Conservation (phyloP, 2,113 vertebrate genomes). For the Sebastes schlegelii region DNA sequence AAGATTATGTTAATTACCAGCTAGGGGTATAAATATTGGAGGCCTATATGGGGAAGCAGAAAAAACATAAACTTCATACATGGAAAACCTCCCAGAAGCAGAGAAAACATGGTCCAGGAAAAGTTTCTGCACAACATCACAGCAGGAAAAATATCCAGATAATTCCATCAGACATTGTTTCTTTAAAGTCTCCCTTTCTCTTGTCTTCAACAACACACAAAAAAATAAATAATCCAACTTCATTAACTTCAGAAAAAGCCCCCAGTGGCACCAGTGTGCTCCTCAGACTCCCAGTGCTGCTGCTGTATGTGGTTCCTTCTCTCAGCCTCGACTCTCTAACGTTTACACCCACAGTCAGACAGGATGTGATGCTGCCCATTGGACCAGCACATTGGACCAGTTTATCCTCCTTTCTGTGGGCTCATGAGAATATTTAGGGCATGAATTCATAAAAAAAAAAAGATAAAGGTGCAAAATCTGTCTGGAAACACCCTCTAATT, state of each 20-base stretch:
- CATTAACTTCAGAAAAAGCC: constrained; percentile 23
- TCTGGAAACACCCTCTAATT: neutral
- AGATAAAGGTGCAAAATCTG: neutral
- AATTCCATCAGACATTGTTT: constrained; percentile 24
- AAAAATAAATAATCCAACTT: constrained; percentile 42
- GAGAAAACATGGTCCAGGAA: constrained; percentile 80
- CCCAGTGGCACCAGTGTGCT: constrained; percentile 11
- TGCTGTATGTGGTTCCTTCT: constrained; percentile 11
- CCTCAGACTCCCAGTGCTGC: constrained; percentile 20
- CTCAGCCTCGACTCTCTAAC: constrained; percentile 59
- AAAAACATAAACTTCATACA: constrained; percentile 55
- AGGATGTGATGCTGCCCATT: constrained; percentile 68
- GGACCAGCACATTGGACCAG: constrained; percentile 31
- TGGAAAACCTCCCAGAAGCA: constrained; percentile 47
- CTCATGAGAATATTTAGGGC: neutral
- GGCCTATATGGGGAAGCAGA: constrained; percentile 22
- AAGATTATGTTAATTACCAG: constrained; percentile 74
- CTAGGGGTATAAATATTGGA: constrained; percentile 75
- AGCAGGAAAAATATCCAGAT: constrained; percentile 34
- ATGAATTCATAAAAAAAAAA: neutral
- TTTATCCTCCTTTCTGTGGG: constrained; percentile 3
- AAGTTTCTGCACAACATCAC: constrained; percentile 83
- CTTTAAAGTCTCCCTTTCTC: neutral
- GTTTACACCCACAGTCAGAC: constrained; percentile 63
- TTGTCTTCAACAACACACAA: neutral